Conservation (phyloP, 2,888 invertebrate genomes). For the Quadriops clusia region DNA sequence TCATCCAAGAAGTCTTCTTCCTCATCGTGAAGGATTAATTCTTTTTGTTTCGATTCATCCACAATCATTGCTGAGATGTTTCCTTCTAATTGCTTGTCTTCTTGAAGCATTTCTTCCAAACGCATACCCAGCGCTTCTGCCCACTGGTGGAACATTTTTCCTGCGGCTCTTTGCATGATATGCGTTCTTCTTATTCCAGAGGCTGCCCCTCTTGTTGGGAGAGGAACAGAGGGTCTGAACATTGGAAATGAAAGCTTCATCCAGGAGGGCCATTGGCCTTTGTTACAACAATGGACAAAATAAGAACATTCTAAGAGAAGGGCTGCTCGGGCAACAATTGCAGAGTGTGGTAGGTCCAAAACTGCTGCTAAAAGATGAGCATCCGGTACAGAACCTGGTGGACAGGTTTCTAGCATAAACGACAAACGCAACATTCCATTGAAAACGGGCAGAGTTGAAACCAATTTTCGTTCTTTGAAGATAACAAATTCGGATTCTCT, state of each 20-base stretch:
- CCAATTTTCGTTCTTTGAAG: conserved; percentile 74
- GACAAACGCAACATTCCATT: conserved; percentile 85
- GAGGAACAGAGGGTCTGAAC: conserved; percentile 58
- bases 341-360: conserved; percentile 90
- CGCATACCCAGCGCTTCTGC: conserved; percentile 84
- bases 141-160: conserved; percentile 96
- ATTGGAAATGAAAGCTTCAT: conserved; percentile 77
- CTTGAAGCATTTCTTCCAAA: conserved; percentile 78
- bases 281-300: conserved; percentile 94
- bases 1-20: conserved; percentile 98
- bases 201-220: conserved; percentile 37
- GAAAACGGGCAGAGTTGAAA: conserved; percentile 64
- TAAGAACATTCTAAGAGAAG: conserved; percentile 90
- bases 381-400: conserved; percentile 94
- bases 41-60: conserved; percentile 69
- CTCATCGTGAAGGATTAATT: conserved; percentile 71
- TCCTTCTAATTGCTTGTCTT: conserved; percentile 63
- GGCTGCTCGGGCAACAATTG: conserved; percentile 84
- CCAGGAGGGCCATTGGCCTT: conserved; percentile 98
- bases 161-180: conserved; percentile 77
- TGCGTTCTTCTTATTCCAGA: conserved; percentile 45
- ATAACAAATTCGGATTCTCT: conserved; percentile 81
- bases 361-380: conserved; percentile 89
- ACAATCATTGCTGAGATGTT: conserved; percentile 53
- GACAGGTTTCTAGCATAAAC: conserved; percentile 88